phyloP scores from a whole-genome alignment of 2,113 vertebrate genomes.

The Percina caprodes region DNA sequence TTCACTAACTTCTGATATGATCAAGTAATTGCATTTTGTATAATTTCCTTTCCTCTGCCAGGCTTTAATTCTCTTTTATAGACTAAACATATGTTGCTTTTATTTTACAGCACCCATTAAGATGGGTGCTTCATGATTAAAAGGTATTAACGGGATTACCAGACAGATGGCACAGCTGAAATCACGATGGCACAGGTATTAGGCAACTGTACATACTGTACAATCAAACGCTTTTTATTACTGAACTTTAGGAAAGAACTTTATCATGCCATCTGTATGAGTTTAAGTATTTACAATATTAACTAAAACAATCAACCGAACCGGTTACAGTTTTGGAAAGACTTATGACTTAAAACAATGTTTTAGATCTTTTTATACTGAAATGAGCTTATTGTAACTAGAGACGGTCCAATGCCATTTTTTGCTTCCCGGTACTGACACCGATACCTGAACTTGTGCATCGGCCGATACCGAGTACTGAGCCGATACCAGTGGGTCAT shows the following conservation, averaged over 20 bases:
- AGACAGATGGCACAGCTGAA: constrained; percentile 49
- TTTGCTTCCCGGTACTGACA: too few relatives aligned
- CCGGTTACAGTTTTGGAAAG: background rate
- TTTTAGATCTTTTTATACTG: background rate
- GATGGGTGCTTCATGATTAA: constrained; percentile 63
- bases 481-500: too few relatives aligned
- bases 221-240: background rate
- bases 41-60: constrained; percentile 34
- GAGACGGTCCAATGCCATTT: too few relatives aligned
- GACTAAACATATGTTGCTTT: constrained; percentile 10
- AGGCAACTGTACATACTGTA: constrained; percentile 6
- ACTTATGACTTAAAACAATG: background rate
- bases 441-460: too few relatives aligned
- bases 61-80: constrained; percentile 15
- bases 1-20: background rate
- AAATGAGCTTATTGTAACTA: too few relatives aligned
- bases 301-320: background rate
- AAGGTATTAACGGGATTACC: constrained; percentile 72
- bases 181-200: constrained; percentile 42
- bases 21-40: background rate
- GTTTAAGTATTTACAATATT: background rate
- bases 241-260: background rate
- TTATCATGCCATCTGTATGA: background rate
- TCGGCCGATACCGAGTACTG: too few relatives aligned
- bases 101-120: constrained; percentile 52